Conservation (phyloP, 2,797 vertebrate species). For the Micrastur ruficollis region DNA sequence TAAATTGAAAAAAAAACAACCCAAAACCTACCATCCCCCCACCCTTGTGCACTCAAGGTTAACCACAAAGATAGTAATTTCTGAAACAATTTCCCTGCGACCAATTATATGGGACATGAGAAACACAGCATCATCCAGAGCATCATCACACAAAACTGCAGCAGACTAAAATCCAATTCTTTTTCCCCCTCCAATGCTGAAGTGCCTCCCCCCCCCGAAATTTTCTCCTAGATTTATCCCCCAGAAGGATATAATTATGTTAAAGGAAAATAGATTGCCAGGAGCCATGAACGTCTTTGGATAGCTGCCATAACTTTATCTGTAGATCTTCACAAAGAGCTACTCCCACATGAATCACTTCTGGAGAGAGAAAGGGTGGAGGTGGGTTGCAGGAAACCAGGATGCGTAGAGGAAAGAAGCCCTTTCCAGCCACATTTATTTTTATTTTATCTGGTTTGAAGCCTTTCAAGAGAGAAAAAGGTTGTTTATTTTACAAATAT, state of each 20-base stretch:
- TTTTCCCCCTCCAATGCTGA: neutral
- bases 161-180: neutral
- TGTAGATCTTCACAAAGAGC: constrained; percentile 33
- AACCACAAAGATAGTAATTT: constrained; percentile 5
- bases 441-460: constrained; percentile 14
- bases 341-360: constrained; percentile 27
- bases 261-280: constrained; percentile 67
- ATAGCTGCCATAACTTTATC: constrained; percentile 33
- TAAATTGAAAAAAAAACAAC: neutral
- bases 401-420: neutral
- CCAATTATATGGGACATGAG: constrained; percentile 11
- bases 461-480: neutral
- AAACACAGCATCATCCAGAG: neutral
- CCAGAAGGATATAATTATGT: constrained; percentile 67
- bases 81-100: constrained; percentile 13
- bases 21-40: neutral
- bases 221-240: constrained; percentile 25
- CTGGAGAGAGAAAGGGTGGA: neutral
- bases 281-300: constrained; percentile 49
- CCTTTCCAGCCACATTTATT: constrained; percentile 1
- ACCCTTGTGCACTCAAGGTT: constrained; percentile 21
- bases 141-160: neutral
- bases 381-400: neutral
- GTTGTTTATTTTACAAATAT: constrained; percentile 18
- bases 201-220: neutral